Evolutionary conservation across 2,888 invertebrate species (phyloP), one percentile per base, ranked within the genome.

Genomic region (Chrysotoxum bicinctum): DNA sequence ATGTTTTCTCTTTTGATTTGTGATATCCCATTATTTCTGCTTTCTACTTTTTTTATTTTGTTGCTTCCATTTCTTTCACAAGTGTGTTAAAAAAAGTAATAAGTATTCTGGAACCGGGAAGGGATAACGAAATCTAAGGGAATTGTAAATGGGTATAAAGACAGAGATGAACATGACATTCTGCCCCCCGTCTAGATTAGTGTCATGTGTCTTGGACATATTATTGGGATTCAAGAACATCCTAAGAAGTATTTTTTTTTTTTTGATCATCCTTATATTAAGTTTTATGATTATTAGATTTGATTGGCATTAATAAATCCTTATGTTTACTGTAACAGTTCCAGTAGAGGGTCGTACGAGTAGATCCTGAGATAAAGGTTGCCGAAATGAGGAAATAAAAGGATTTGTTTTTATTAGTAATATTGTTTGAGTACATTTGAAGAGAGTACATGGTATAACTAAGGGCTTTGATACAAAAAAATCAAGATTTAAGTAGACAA

Each of bases 1-100:
- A 60, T 60, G 48, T 56, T 66, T 70, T 35, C 64, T 26, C 64
- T 83, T 84, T 79, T 84, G 84, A 79, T 84, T 84, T 84, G 84
- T 84, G 64, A 84, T 72, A 72, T 75, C 58, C 40, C 50, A 50
- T 70, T 81, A 66, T 66, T 66, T 35, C n/a, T 48, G 3, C 19
- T n/a, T 56, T 16, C 7, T 32, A 52, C 45, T 4, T 12, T 43
- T 32, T 48, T 35, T n/a, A n/a, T n/a, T n/a, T n/a, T n/a, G n/a
- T n/a, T n/a, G n/a, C n/a, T 35, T 12, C 35, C 16, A 62, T 60
- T n/a, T 69, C 62, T 16, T 21, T 48, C 21, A 66, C 66, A 54
- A 69, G 77, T 62, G 37, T 10, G 48, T 40, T 50, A 60, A 50
- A 76, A 35, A 37, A 69, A 54, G 64, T 26, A 69, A 80, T 69